Evolutionary conservation across 2,888 invertebrate genomes (phyloP), one percentile per base, ranked within the genome.

Genomic region (Alsophila aescularia): DNA sequence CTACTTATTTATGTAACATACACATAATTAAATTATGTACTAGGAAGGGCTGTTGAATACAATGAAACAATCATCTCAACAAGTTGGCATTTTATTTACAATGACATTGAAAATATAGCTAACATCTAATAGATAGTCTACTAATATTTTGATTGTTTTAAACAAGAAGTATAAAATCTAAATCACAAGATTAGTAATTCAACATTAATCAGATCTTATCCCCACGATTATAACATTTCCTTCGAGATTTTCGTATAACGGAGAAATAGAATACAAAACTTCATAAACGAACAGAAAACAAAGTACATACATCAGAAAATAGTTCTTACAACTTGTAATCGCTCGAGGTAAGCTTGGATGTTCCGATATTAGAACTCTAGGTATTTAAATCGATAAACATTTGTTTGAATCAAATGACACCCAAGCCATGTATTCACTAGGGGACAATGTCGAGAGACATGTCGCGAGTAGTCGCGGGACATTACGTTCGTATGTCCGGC

Each of bases 11-110:
- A 65, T 60, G 64, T 70, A 66, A 63, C 68, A 58, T 67, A 68
- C 60, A 66, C 67, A 70, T 70, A 71, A 69, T 72, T 63, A 58
- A 72, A 67, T 69, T 69, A 59, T 66, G 64, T 57, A 60, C 57
- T 62, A 40, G 21, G 36, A 54, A n/a, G 57, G 65, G 64, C 66
- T 69, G 66, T 72, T 73, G 55, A 66, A 66, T 66, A 66, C 64
- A 85, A 85, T 84, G 71, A 85, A 85, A 87, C 77, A 76, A 76
- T 72, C 75, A 68, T 74, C 76, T 89, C 90, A 92, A 92, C 92
- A 92, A 92, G 90, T 92, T 91, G 87, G 92, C 91, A 87, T 90
- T 92, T 92, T 92, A 92, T 92, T 92, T 92, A 92, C 92, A 92
- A 87, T 87, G 88, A 91, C 88, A 90, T 88, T 85, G 88, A 89